Percentiles rank a stretch among this genome's conserved stretches.
Evolutionary conservation across 1,140 invertebrate species (phyloP).

Genomic region (Calephelis virginiensis): DNA sequence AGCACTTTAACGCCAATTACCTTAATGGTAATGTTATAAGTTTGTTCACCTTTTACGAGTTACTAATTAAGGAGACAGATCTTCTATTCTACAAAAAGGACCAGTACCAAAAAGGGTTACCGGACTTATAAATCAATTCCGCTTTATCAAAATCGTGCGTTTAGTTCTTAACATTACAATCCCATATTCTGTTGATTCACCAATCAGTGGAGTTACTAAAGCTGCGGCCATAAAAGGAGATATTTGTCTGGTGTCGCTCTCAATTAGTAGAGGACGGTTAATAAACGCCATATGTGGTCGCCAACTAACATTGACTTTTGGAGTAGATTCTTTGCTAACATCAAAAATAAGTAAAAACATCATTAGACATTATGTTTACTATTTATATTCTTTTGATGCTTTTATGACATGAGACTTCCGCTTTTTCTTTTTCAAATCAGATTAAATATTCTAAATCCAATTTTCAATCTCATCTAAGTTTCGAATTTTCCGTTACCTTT

Average conservation of each 20-base stretch:
- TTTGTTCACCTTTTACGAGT: too few species aligned
- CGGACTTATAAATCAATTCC: too few species aligned
- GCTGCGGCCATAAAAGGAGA: slow-evolving; percentile 68
- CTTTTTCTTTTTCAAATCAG: background rate
- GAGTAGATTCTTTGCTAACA: slow-evolving; percentile 69
- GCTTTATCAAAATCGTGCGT: too few species aligned
- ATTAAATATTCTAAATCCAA: too few species aligned
- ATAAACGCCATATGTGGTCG: slow-evolving; percentile 69
- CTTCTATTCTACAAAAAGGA: too few species aligned
- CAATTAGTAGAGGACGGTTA: slow-evolving; percentile 68
- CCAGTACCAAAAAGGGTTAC: too few species aligned
- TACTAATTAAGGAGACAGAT: too few species aligned
- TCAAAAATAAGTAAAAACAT: slow-evolving; percentile 66
- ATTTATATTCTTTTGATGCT: slow-evolving; percentile 48
- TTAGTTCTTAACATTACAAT: slow-evolving; percentile 36
- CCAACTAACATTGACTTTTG: slow-evolving; percentile 58
- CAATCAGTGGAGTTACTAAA: slow-evolving; percentile 67
- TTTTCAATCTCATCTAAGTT: too few species aligned
- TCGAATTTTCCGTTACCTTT: too few species aligned
- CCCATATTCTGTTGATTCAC: slow-evolving; percentile 68
- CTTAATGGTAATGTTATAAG: too few species aligned
- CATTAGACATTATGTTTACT: slow-evolving; percentile 61
- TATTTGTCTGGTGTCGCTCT: slow-evolving; percentile 72
- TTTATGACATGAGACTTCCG: slow-evolving; percentile 43
- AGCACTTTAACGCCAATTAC: too few species aligned